These are phyloP conservation scores for Pseudochirops cupreus DNA, from an alignment of 2,797 vertebrate species.

Conservation along the genomic window DNA sequence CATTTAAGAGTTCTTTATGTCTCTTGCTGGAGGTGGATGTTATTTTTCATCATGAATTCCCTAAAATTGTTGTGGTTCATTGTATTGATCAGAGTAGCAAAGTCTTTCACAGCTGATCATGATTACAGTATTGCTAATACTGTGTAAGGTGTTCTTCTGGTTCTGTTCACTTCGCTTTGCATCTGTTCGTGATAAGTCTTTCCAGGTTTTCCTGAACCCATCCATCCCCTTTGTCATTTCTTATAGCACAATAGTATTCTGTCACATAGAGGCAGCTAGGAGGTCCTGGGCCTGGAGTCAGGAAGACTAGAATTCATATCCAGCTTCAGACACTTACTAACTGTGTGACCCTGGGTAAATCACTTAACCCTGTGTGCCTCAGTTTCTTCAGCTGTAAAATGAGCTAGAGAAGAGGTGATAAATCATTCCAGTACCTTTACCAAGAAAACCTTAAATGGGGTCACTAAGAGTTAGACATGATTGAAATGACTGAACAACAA, in stretches of 20 bases:
- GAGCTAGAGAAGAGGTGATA: background rate
- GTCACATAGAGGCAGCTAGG: background rate
- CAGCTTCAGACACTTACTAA: background rate
- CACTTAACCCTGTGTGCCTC: background rate
- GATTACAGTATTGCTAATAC: background rate
- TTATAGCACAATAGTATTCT: background rate
- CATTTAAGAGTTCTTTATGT: background rate
- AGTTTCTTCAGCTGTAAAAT: background rate
- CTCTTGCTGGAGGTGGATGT: background rate
- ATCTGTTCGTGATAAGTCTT: background rate
- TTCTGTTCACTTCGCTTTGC: background rate
- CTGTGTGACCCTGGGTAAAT: background rate
- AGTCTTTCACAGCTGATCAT: background rate
- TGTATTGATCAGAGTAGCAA: background rate
- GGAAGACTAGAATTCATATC: background rate
- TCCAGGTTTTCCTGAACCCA: background rate
- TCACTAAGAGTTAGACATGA: background rate
- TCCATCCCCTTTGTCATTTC: background rate
- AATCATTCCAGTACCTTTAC: background rate
- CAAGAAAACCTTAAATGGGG: background rate
- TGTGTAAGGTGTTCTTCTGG: background rate
- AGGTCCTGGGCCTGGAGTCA: background rate
- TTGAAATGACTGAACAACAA: background rate
- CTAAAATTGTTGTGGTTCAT: background rate
- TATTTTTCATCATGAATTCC: background rate